Conservation (phyloP, 1,140 invertebrate species). For the Drosophila dunni region DNA sequence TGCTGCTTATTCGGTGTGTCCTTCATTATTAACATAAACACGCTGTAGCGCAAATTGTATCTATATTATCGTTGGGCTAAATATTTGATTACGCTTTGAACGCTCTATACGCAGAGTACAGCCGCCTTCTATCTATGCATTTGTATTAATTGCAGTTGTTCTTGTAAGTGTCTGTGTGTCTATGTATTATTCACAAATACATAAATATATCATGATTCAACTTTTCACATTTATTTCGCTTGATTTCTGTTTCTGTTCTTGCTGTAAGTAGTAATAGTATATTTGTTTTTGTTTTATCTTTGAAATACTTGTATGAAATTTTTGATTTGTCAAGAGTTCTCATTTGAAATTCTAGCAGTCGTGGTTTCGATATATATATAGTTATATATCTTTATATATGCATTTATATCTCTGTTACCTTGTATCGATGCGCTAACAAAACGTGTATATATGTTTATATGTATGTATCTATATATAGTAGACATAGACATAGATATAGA, state of each 20-base stretch:
- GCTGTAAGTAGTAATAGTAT: slow-evolving; percentile 42
- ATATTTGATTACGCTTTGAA: slow-evolving; percentile 77
- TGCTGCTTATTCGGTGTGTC: slow-evolving; percentile 74
- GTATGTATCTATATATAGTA: slow-evolving; percentile 53
- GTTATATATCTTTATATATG: slow-evolving; percentile 38
- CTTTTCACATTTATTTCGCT: slow-evolving; percentile 42
- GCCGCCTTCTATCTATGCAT: slow-evolving; percentile 38
- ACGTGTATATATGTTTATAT: slow-evolving; percentile 63
- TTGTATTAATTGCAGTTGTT: slow-evolving; percentile 33
- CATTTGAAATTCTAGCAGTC: slow-evolving; percentile 83
- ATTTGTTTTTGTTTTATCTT: slow-evolving; percentile 34
- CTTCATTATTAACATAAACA: slow-evolving; percentile 71
- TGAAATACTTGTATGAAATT: slow-evolving; percentile 61
- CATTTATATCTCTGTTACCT: slow-evolving; percentile 60
- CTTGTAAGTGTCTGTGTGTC: slow-evolving; percentile 15
- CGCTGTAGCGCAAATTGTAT: slow-evolving; percentile 71
- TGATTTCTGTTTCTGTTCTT: slow-evolving; percentile 19
- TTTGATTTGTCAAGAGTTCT: slow-evolving; percentile 83
- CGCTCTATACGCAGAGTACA: slow-evolving; percentile 39
- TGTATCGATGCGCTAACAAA: slow-evolving; percentile 76
- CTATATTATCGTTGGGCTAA: slow-evolving; percentile 81
- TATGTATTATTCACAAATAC: slow-evolving; percentile 35
- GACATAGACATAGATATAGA: slow-evolving; percentile 57
- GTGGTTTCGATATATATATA: slow-evolving; percentile 64
- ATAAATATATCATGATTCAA: slow-evolving; percentile 39